phyloP scores from a whole-genome alignment of 2,888 invertebrate species.

The Nebria brevicollis region DNA sequence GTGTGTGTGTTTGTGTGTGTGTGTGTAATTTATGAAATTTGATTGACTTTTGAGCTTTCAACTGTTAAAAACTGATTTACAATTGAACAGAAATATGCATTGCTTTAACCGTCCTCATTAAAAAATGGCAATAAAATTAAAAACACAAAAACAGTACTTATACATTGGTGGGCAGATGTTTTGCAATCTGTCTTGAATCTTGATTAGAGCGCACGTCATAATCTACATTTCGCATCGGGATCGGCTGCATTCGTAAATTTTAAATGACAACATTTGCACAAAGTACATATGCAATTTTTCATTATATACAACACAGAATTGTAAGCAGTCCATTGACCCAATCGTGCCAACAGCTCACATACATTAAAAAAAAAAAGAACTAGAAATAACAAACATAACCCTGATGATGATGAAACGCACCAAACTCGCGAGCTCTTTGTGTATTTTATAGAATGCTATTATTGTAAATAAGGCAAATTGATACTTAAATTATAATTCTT shows the following conservation, averaged over 20 bases:
- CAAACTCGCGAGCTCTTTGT: not conserved
- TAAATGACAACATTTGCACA: conserved; percentile 28
- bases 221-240: conserved; percentile 8
- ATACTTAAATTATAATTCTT: conserved; percentile 1
- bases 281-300: conserved; percentile 24
- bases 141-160: not conserved
- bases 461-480: not conserved
- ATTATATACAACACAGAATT: conserved; percentile 12
- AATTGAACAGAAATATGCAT: not conserved
- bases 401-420: not conserved
- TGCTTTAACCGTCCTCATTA: not conserved
- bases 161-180: conserved; percentile 12
- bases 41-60: too few species aligned
- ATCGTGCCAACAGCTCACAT: not conserved
- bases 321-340: conserved; percentile 20
- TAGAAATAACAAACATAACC: not conserved
- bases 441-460: not conserved
- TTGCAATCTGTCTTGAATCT: conserved; percentile 13
- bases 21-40: too few species aligned
- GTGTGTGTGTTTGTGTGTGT: too few species aligned
- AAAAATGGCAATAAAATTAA: not conserved
- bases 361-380: not conserved
- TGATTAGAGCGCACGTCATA: conserved; percentile 9
- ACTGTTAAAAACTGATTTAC: too few species aligned
- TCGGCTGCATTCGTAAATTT: conserved; percentile 21